Percentiles rank a stretch among this genome's conserved stretches.
phyloP scores from a whole-genome alignment of 2,113 vertebrate species.

The Isichthys henryi region DNA sequence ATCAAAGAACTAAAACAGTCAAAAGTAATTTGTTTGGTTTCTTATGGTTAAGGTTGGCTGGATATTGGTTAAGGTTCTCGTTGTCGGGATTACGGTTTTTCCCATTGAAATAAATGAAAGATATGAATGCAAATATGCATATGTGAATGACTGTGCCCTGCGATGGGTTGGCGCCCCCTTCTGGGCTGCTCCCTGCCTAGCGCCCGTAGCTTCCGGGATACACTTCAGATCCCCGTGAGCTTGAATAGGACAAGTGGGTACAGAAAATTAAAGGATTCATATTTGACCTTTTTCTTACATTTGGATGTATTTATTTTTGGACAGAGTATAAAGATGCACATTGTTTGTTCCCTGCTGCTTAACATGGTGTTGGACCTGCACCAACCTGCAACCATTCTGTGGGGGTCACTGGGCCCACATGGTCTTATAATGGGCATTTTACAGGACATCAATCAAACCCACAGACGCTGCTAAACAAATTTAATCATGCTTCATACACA shows the following conservation, averaged over 20 bases:
- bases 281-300: background rate
- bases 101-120: background rate
- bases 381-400: background rate
- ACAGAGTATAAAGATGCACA: background rate
- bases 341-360: background rate
- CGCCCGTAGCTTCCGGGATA: background rate
- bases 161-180: background rate
- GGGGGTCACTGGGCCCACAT: background rate
- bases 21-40: background rate
- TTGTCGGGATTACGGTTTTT: background rate
- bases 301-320: background rate
- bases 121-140: background rate
- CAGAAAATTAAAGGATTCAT: background rate
- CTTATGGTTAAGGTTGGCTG: background rate
- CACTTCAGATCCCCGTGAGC: background rate
- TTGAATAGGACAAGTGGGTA: background rate
- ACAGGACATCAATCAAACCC: background rate
- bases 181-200: background rate
- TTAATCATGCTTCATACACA: background rate
- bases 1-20: background rate
- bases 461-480: background rate
- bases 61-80: background rate
- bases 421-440: background rate
- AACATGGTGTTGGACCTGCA: background rate
- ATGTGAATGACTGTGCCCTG: background rate